These are phyloP conservation scores for Crossaster papposus DNA, from an alignment of 53 echinoderm and acorn worm species.

Conservation along the genomic window DNA sequence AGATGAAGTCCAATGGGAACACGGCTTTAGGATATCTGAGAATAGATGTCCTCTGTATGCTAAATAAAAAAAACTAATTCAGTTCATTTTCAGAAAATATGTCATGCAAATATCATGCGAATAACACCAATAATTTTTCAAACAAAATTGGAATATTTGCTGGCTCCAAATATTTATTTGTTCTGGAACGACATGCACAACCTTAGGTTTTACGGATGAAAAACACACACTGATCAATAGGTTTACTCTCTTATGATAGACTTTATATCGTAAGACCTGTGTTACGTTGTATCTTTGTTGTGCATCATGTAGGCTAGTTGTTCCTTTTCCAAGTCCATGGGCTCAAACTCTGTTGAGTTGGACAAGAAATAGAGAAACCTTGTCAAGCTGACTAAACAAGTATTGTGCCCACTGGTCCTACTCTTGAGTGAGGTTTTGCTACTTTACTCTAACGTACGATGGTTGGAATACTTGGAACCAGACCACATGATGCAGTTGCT, in stretches of 20 bases:
- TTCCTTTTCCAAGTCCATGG: slow-evolving; percentile 55
- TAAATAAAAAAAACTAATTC: too few species aligned
- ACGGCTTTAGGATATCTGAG: too few species aligned
- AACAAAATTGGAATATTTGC: background rate
- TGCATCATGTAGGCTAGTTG: slow-evolving; percentile 54
- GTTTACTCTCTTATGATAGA: background rate
- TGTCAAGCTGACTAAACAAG: too few species aligned
- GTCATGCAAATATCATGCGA: background rate
- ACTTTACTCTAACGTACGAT: background rate
- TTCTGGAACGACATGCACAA: background rate
- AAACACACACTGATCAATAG: slow-evolving; percentile 13
- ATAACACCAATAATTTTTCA: background rate
- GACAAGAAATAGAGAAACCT: background rate
- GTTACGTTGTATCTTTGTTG: slow-evolving; percentile 41
- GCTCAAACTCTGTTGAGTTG: slow-evolving; percentile 45
- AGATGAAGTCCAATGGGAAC: too few species aligned
- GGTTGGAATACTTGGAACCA: background rate
- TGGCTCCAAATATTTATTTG: background rate
- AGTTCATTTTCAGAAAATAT: background rate
- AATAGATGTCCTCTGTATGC: too few species aligned
- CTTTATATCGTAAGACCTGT: slow-evolving; percentile 10
- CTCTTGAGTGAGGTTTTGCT: too few species aligned
- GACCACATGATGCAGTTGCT: background rate
- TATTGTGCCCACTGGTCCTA: background rate
- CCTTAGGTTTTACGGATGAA: background rate